Conservation (phyloP, 2,113 vertebrate species). For the Aegotheles bennettii region DNA sequence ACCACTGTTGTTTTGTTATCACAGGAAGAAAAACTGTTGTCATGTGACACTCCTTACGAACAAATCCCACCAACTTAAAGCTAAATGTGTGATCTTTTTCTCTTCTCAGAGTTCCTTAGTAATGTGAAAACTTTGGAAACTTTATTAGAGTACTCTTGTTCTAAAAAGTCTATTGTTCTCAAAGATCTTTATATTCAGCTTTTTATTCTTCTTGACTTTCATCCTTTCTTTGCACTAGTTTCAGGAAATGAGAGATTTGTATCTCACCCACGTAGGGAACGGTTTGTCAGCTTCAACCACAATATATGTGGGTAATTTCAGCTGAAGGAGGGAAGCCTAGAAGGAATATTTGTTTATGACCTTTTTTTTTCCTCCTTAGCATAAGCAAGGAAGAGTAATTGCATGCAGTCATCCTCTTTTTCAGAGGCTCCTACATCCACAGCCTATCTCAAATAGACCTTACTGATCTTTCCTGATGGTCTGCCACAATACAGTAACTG, state of each 20-base stretch:
- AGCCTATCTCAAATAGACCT: background rate
- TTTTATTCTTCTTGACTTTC: background rate
- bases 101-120: background rate
- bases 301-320: conserved; percentile 20
- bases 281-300: conserved; percentile 13
- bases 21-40: background rate
- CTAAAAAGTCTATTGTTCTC: background rate
- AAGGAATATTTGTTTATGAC: conserved; percentile 9
- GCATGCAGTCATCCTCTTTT: background rate
- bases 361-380: background rate
- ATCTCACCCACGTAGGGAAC: background rate
- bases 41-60: background rate
- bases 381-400: background rate
- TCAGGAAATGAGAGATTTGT: conserved; percentile 40
- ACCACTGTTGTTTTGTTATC: background rate
- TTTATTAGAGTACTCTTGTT: background rate
- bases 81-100: background rate
- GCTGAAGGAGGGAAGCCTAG: background rate
- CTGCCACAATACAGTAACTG: background rate
- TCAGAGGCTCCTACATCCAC: background rate
- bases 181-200: background rate
- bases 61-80: background rate
- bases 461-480: background rate
- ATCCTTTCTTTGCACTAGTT: background rate
- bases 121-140: background rate